Evolutionary conservation across 2,888 invertebrate species (phyloP).

Genomic region (Phyllotreta striolata): DNA sequence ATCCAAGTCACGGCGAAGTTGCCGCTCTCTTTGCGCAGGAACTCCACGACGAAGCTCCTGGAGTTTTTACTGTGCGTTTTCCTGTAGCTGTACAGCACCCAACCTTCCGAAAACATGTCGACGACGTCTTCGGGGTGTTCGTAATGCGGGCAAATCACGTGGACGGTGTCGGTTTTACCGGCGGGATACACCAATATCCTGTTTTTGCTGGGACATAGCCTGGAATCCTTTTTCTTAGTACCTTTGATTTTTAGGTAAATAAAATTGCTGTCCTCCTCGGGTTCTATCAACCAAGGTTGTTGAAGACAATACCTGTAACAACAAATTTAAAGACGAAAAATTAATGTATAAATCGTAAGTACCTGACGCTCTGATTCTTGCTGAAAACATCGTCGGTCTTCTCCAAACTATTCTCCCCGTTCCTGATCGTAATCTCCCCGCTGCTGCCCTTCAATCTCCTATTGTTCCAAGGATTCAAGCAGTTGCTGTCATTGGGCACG

Average conservation of each 20-base stretch:
- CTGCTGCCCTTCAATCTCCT: conserved; percentile 74
- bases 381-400: conserved; percentile 62
- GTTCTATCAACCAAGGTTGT: conserved; percentile 81
- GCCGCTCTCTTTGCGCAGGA: conserved; percentile 76
- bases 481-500: conserved; percentile 68
- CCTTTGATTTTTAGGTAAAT: conserved; percentile 77
- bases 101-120: conserved; percentile 76
- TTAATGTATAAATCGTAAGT: conserved; percentile 37
- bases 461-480: conserved; percentile 72
- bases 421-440: conserved; percentile 75
- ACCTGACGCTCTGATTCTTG: conserved; percentile 62
- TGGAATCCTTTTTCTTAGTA: conserved; percentile 61
- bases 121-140: conserved; percentile 62
- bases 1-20: conserved; percentile 81
- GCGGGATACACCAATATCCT: conserved; percentile 77
- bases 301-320: conserved; percentile 65
- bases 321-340: no score
- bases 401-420: conserved; percentile 62
- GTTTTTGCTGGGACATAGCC: conserved; percentile 72
- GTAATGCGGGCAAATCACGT: conserved; percentile 72
- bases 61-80: conserved; percentile 64
- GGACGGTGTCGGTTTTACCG: conserved; percentile 68
- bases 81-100: conserved; percentile 58
- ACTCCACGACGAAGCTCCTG: conserved; percentile 78
- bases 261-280: conserved; percentile 75